These are phyloP conservation scores for Micronisus gabar DNA, from an alignment of 2,113 vertebrate species.

Conservation along the genomic window DNA sequence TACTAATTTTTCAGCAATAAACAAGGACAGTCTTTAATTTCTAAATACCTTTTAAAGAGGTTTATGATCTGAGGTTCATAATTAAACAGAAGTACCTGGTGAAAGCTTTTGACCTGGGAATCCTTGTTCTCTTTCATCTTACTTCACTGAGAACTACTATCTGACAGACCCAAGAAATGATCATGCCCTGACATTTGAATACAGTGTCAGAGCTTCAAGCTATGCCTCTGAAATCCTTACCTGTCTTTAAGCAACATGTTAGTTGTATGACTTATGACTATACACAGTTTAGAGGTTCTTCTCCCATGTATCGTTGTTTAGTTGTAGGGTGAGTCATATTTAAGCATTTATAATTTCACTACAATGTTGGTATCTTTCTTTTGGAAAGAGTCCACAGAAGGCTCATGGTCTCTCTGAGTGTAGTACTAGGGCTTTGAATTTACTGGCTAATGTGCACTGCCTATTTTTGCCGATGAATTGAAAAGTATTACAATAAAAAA, in stretches of 20 bases:
- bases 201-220: neutral
- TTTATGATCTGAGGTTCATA: neutral
- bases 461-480: neutral
- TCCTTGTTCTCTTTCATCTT: neutral
- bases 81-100: neutral
- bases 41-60: neutral
- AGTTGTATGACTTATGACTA: neutral
- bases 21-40: neutral
- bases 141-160: neutral
- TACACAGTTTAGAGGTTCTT: neutral
- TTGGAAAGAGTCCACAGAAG: neutral
- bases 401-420: neutral
- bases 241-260: neutral
- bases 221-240: neutral
- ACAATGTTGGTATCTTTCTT: neutral
- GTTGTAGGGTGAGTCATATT: neutral
- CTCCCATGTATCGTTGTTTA: neutral
- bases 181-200: neutral
- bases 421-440: neutral
- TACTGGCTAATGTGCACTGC: neutral
- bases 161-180: neutral
- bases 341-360: neutral
- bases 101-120: neutral
- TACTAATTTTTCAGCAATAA: neutral
- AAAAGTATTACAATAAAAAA: neutral